Conservation (phyloP, 2,113 vertebrate genomes). For the Halcyon senegalensis region DNA sequence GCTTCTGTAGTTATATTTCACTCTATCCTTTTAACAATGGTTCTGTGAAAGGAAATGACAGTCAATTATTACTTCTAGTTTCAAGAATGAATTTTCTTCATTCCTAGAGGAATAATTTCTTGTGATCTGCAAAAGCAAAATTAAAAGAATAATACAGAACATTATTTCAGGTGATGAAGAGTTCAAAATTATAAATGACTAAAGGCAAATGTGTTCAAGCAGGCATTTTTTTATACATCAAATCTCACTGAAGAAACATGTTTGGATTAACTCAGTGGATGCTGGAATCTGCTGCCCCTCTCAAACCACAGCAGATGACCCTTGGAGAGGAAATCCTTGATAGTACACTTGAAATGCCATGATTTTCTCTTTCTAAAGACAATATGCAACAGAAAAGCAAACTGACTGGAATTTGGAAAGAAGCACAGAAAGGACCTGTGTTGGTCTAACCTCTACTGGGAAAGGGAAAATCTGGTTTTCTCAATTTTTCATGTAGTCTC, state of each 20-base stretch:
- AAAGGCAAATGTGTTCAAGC: neutral
- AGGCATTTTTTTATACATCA: neutral
- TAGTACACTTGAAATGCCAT: neutral
- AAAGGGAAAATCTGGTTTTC: neutral
- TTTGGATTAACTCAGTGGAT: neutral
- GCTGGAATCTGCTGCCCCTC: neutral
- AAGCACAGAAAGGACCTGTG: neutral
- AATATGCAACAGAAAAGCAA: neutral
- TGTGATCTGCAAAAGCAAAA: neutral
- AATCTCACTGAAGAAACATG: neutral
- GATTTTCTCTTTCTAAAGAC: neutral
- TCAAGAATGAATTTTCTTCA: neutral
- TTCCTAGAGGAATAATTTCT: neutral
- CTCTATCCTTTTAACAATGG: neutral
- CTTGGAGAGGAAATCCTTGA: neutral
- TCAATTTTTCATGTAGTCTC: neutral
- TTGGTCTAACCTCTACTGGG: neutral
- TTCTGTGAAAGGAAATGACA: neutral
- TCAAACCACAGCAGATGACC: neutral
- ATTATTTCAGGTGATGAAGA: neutral
- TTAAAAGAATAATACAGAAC: slow-evolving; percentile 16
- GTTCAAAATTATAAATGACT: neutral
- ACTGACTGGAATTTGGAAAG: neutral
- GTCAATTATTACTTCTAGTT: neutral
- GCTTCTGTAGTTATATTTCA: neutral